Base-by-base conservation (phyloP, 2,113 vertebrate genomes). In the Bagarius yarrelli region DNA sequence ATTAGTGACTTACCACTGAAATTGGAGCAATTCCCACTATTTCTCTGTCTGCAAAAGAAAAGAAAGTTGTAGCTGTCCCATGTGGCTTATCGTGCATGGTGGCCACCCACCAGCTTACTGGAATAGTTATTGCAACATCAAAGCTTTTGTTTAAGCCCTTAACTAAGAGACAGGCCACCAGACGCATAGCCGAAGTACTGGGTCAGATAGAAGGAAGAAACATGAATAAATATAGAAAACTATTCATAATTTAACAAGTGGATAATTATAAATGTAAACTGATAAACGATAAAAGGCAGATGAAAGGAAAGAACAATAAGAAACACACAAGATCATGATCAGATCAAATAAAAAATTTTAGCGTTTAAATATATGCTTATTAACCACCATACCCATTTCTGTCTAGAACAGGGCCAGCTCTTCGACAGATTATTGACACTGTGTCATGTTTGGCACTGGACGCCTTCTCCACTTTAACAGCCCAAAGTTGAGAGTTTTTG, bases 21-120 rank as follows among this genome's bases (percentile, higher is more conserved):
- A 92, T 87, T 25, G 92, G 88, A n/a, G 88, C 86, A 1, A 93
- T 91, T 75, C 90, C 91, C 34, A 87, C 75, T 27, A 93, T 87
- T 5, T 86, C 88, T 60, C 88, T 87, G 83, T 93, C 90, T 3
- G 87, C 64, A 64, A 93, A 92, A 2, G 90, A 90, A 81, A 92
- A 91, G 75, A 84, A 76, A 83, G 85, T 91, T 25, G 76, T 84
- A 47, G 81, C 87, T 70, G 82, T 70, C 16, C 82, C 83, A 0
- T 84, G 85, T 84, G 85, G 82, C 44, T 78, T 79, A 36, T 63
- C 83, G 44, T 0, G 82, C 1, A 83, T 85, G 0, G 89, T 90
- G 73, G 90, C 91, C 84, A 92, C 89, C 89, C 88, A 90, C 92
- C 91, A 93, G 57, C 85, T 80, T n/a, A 85, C 89, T 5, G 83